phyloP scores from a whole-genome alignment of 2,113 vertebrate genomes.

The Thomomys bottae region DNA sequence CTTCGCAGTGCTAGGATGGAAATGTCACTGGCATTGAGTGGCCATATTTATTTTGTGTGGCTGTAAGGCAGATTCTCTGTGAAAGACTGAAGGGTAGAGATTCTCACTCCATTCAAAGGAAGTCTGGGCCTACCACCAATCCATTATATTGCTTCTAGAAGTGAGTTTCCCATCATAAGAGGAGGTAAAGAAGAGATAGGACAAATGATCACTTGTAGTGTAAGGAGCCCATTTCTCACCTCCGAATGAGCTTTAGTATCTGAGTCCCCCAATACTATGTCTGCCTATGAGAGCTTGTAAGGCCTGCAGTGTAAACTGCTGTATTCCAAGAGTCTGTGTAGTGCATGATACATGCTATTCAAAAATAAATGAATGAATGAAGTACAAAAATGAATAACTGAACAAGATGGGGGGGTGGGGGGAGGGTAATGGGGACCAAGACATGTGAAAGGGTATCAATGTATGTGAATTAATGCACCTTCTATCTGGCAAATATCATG shows the following conservation, averaged over 20 bases:
- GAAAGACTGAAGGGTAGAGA: background rate
- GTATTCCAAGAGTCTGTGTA: background rate
- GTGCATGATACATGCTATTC: background rate
- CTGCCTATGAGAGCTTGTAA: background rate
- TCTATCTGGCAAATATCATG: no score
- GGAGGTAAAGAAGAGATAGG: background rate
- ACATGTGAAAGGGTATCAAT: no score
- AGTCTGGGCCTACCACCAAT: background rate
- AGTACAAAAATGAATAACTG: background rate
- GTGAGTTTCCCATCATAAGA: background rate
- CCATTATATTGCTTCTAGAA: background rate
- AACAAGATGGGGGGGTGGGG: no score
- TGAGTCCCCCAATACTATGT: no score
- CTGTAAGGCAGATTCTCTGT: background rate
- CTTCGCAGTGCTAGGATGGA: background rate
- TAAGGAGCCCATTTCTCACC: no score
- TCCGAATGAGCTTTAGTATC: background rate
- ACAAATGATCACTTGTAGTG: no score
- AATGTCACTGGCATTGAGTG: no score
- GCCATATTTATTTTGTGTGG: background rate
- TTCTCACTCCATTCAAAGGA: accelerated
- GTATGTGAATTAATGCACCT: no score
- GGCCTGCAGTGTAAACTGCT: background rate
- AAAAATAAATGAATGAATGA: background rate
- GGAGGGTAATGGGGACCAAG: no score